A percentile compares a stretch with the other conserved stretches of the same genome.
These are phyloP conservation scores for Cyclargus thomasi DNA, from an alignment of 1,140 invertebrate genomes.

Conservation along the genomic window DNA sequence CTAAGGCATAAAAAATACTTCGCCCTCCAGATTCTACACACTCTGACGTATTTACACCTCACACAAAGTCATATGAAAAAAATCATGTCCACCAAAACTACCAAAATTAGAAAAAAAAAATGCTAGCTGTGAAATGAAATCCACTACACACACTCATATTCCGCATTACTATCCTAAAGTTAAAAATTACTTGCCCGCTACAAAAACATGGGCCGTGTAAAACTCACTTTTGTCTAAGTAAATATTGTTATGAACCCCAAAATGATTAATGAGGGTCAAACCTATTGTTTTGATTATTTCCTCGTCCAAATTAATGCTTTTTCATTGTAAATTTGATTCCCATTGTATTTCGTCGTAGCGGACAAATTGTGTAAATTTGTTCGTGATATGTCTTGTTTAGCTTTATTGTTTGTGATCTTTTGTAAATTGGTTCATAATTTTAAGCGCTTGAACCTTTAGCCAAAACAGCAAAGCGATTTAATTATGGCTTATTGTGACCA, in stretches of 20 bases:
- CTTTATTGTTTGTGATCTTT: background rate
- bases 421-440: background rate
- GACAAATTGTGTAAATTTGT: slow-evolving; percentile 12
- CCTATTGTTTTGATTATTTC: slow-evolving; percentile 19
- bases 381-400: slow-evolving; percentile 8
- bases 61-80: no score
- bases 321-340: slow-evolving; percentile 13
- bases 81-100: no score
- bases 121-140: no score
- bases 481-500: no score
- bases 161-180: background rate
- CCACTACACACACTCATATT: no score
- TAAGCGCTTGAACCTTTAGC: background rate
- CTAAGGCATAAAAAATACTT: no score
- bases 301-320: slow-evolving; percentile 14
- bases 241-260: slow-evolving; percentile 20
- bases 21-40: no score
- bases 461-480: no score
- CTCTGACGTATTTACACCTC: no score
- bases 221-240: slow-evolving; percentile 19
- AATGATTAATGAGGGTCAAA: slow-evolving; percentile 19
- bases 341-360: background rate
- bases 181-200: background rate
- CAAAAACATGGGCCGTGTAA: slow-evolving; percentile 6
- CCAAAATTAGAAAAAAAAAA: no score